Conservation (phyloP, 2,888 invertebrate species). For the Rhagium mordax region DNA sequence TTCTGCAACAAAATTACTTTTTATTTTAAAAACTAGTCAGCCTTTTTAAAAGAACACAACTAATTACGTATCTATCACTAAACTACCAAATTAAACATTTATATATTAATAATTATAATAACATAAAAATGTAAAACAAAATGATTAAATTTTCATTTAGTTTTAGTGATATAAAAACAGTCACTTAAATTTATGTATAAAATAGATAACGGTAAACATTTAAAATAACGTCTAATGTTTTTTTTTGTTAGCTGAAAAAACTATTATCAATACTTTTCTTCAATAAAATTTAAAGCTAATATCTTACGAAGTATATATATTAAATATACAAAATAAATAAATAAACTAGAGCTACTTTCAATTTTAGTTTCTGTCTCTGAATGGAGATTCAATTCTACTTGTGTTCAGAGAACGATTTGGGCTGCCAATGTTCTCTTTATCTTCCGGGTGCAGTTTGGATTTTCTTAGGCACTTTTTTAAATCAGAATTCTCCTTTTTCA, state of each 20-base stretch:
- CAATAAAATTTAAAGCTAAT: constrained; percentile 11
- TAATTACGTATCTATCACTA: not conserved
- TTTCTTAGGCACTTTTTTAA: constrained; percentile 63
- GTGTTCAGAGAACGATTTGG: constrained; percentile 65
- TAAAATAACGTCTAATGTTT: not conserved
- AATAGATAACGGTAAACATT: not conserved
- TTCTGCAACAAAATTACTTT: not conserved
- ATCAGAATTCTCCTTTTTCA: constrained; percentile 63
- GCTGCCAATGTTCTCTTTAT: constrained; percentile 71
- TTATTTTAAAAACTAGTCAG: constrained; percentile 21
- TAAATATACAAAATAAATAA: constrained; percentile 30
- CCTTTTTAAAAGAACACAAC: constrained; percentile 24
- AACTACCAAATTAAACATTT: not conserved
- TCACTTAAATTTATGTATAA: not conserved
- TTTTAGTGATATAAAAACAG: not conserved
- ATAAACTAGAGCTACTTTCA: not conserved
- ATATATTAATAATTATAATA: not conserved
- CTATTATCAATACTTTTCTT: not conserved
- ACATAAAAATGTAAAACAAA: not conserved
- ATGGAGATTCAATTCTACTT: constrained; percentile 67
- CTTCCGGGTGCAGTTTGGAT: constrained; percentile 62
- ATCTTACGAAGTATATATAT: constrained; percentile 9
- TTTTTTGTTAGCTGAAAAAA: not conserved
- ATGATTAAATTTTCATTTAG: not conserved
- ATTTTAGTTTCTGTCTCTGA: constrained; percentile 69